Evolutionary conservation across 2,888 invertebrate genomes (phyloP).

Genomic region (Amitus sp.): DNA sequence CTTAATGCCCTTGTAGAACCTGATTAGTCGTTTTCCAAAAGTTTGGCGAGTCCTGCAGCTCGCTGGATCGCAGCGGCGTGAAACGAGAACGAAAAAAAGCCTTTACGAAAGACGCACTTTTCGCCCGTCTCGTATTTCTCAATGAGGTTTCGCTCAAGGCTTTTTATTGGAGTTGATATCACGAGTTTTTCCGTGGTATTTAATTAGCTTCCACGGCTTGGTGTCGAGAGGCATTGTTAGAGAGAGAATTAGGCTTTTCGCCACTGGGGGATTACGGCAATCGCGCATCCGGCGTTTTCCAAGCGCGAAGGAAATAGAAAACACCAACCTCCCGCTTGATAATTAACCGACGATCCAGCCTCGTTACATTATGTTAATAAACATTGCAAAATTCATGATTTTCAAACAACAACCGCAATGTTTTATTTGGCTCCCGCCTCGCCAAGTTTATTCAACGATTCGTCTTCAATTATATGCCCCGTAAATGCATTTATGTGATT

Average conservation of each 20-base stretch:
- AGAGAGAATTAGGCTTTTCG: slow-evolving; percentile 57
- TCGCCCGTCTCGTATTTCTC: slow-evolving; percentile 26
- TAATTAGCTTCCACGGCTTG: slow-evolving; percentile 60
- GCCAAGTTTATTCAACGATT: slow-evolving; percentile 2
- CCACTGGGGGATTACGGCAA: slow-evolving; percentile 55
- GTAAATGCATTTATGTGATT: slow-evolving; percentile 5
- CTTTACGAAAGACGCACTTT: background rate
- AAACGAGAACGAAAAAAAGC: slow-evolving; percentile 4
- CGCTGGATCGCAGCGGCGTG: slow-evolving; percentile 7
- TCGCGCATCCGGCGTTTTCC: slow-evolving; percentile 58
- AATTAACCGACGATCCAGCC: slow-evolving; percentile 18
- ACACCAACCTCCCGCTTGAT: slow-evolving; percentile 9
- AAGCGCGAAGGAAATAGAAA: slow-evolving; percentile 44
- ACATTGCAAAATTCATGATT: background rate
- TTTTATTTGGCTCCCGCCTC: too few relatives aligned
- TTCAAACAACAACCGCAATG: slow-evolving; percentile 10
- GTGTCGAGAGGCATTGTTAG: slow-evolving; percentile 51
- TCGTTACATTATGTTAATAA: slow-evolving; percentile 21
- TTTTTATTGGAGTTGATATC: slow-evolving; percentile 25
- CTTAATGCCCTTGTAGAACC: too few relatives aligned
- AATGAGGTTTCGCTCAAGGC: slow-evolving; percentile 36
- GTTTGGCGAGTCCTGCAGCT: slow-evolving; percentile 18
- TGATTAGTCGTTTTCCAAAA: slow-evolving; percentile 17
- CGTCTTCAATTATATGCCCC: background rate
- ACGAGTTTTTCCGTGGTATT: slow-evolving; percentile 47